A percentile compares a stretch with the other conserved stretches of the same genome.
These are phyloP conservation scores for Hybognathus amarus DNA, from an alignment of 2,797 vertebrate genomes.

Conservation along the genomic window DNA sequence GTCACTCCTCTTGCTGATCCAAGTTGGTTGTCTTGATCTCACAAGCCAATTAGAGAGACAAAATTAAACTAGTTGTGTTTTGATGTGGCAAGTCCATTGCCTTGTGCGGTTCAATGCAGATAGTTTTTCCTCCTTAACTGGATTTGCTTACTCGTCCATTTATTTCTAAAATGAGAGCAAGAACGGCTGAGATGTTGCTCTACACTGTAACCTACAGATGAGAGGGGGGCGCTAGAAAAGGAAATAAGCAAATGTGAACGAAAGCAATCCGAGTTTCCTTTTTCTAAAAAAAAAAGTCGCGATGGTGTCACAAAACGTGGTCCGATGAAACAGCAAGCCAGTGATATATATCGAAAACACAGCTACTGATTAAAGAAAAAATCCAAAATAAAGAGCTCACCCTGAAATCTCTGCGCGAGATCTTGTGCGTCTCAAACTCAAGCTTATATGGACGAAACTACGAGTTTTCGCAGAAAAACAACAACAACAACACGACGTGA, in stretches of 20 bases:
- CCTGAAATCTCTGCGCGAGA: constrained; percentile 51
- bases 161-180: constrained; percentile 26
- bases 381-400: neutral
- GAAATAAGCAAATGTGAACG: constrained; percentile 58
- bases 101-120: neutral
- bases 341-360: neutral
- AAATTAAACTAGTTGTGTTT: neutral
- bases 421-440: constrained; percentile 40
- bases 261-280: constrained; percentile 48
- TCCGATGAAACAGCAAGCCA: neutral
- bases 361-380: neutral
- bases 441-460: constrained; percentile 25
- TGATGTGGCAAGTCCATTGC: neutral
- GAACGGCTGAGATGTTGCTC: constrained; percentile 20
- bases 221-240: constrained; percentile 65
- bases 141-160: constrained; percentile 5
- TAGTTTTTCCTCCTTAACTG: neutral
- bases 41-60: constrained; percentile 24
- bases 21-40: neutral
- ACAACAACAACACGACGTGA: constrained; percentile 19
- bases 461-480: neutral
- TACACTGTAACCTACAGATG: constrained; percentile 52
- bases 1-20: constrained; percentile 24
- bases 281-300: constrained; percentile 1
- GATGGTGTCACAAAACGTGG: constrained; percentile 19